Evolutionary conservation across 2,888 invertebrate genomes (phyloP).

Genomic region (Macrosiphum euphorbiae): DNA sequence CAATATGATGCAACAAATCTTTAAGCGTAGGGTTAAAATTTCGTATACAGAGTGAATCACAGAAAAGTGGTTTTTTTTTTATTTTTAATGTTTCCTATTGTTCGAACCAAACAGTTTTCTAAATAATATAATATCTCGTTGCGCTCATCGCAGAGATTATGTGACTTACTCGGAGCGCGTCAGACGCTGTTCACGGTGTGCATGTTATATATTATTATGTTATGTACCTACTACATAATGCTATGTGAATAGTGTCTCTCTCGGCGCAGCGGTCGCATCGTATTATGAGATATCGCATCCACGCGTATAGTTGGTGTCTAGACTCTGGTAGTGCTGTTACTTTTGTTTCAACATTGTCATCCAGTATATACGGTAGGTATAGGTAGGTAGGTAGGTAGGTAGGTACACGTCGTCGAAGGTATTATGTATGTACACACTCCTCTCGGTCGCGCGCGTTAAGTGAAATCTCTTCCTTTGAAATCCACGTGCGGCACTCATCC

Average conservation of each 20-base stretch:
- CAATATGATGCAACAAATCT: neutral
- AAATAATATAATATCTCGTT: neutral
- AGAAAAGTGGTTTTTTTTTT: neutral
- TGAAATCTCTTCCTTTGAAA: constrained; percentile 53
- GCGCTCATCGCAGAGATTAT: neutral
- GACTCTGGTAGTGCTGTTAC: neutral
- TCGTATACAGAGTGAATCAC: neutral
- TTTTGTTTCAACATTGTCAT: constrained; percentile 41
- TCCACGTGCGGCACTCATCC: constrained; percentile 37
- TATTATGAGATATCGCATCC: neutral
- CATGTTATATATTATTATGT: neutral
- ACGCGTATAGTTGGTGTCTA: neutral
- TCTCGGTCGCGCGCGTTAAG: neutral
- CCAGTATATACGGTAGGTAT: neutral
- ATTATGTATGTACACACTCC: neutral
- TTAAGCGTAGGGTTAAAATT: neutral
- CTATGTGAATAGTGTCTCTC: neutral
- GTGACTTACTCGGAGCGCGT: neutral
- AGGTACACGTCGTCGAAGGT: neutral
- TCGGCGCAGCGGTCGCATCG: neutral
- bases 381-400: no score
- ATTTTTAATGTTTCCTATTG: neutral
- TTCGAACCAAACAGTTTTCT: neutral
- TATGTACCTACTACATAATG: neutral
- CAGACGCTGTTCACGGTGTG: neutral